Evolutionary conservation across 1,140 invertebrate species (phyloP).

Genomic region (Cyrtorhinus lividipennis): DNA sequence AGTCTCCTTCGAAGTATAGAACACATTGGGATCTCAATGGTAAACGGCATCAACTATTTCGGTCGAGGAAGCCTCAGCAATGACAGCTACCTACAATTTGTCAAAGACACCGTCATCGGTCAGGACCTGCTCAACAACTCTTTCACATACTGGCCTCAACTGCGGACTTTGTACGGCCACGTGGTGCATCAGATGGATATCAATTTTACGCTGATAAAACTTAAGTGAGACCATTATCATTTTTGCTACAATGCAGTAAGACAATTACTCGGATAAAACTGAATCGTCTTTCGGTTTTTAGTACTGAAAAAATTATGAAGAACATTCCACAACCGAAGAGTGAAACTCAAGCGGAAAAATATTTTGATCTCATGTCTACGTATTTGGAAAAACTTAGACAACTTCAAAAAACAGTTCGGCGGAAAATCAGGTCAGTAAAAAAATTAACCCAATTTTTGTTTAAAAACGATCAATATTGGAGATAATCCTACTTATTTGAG

Average conservation of each 20-base stretch:
- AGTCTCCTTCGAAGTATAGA: constrained; percentile 69
- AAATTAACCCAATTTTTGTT: too few relatives aligned
- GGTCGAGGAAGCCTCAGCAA: constrained; percentile 49
- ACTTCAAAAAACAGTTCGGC: constrained; percentile 50
- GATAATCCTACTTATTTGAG: too few relatives aligned
- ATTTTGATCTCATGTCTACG: constrained; percentile 59
- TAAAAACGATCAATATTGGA: too few relatives aligned
- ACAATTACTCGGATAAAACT: neutral
- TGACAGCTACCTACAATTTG: constrained; percentile 55
- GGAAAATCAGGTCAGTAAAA: constrained; percentile 47
- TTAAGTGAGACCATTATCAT: constrained; percentile 31
- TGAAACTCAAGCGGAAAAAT: constrained; percentile 50
- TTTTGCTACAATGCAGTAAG: neutral
- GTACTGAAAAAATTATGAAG: constrained; percentile 39
- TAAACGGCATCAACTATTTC: constrained; percentile 71
- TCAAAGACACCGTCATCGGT: constrained; percentile 54
- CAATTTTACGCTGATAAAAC: constrained; percentile 38
- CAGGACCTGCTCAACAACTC: constrained; percentile 62
- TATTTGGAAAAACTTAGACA: constrained; percentile 56
- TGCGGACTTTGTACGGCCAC: constrained; percentile 44
- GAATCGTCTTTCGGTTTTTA: constrained; percentile 11
- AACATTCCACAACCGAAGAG: constrained; percentile 43
- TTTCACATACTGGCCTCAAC: constrained; percentile 55
- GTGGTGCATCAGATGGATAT: constrained; percentile 35
- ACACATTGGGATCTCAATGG: constrained; percentile 66